These are phyloP conservation scores for Drosophila guanche DNA, from an alignment of 1,140 invertebrate species.

Conservation along the genomic window DNA sequence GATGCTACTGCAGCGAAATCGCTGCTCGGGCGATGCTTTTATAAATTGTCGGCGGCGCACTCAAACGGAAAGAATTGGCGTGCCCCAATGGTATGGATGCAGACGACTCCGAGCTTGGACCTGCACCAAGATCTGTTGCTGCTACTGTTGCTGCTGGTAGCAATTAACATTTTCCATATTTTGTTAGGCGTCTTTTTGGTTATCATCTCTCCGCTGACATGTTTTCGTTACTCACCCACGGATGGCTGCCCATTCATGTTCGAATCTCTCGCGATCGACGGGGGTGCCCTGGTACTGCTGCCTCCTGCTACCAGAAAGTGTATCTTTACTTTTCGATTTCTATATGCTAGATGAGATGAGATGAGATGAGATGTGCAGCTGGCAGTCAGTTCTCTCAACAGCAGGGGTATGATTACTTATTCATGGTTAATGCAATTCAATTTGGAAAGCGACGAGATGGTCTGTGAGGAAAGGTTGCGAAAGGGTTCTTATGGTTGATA, in stretches of 20 bases:
- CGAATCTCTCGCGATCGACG: constrained; percentile 33
- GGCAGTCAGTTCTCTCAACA: neutral
- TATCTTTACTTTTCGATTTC: constrained; percentile 54
- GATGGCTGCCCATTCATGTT: constrained; percentile 52
- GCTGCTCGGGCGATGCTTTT: constrained; percentile 67
- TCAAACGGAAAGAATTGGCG: constrained; percentile 77
- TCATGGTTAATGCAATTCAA: too few relatives aligned
- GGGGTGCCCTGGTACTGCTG: too few relatives aligned
- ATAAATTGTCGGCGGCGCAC: constrained; percentile 70
- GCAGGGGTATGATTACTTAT: neutral
- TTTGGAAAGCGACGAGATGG: too few relatives aligned
- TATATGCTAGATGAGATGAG: constrained; percentile 13
- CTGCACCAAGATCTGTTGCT: neutral
- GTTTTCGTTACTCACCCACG: constrained; percentile 79
- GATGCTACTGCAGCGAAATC: constrained; percentile 80
- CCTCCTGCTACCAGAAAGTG: constrained; percentile 4
- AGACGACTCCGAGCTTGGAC: constrained; percentile 31
- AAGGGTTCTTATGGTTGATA: too few relatives aligned
- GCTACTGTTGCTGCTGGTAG: constrained; percentile 15
- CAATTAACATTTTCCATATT: constrained; percentile 71
- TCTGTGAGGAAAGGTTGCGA: too few relatives aligned
- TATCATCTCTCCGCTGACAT: constrained; percentile 62
- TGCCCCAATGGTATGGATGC: constrained; percentile 60
- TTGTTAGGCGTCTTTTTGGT: constrained; percentile 43
- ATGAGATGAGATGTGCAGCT: neutral